Conservation (phyloP, 2,888 invertebrate genomes). For the Stenoptilia bipunctidactyla region DNA sequence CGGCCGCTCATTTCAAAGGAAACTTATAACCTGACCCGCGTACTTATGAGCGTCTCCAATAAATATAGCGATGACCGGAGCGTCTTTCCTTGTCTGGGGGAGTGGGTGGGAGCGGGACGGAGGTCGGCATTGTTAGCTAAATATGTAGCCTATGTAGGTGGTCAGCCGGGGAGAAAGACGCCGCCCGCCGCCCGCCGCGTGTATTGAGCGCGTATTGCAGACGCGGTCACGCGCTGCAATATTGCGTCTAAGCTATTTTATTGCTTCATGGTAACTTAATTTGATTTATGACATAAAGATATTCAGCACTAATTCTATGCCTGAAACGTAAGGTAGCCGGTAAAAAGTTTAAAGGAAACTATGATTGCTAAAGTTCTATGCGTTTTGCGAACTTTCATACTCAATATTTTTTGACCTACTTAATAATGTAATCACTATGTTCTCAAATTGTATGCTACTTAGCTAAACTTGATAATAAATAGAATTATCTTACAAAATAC, state of each 20-base stretch:
- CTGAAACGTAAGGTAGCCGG: too few relatives aligned
- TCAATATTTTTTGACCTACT: too few relatives aligned
- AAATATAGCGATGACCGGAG: slow-evolving; percentile 70
- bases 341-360: too few relatives aligned
- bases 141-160: slow-evolving; percentile 71
- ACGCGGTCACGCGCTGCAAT: slow-evolving; percentile 72
- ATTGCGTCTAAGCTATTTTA: slow-evolving; percentile 68
- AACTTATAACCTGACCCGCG: slow-evolving; percentile 71
- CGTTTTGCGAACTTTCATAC: too few relatives aligned
- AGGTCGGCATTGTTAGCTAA: slow-evolving; percentile 67
- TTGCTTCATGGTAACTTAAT: slow-evolving; percentile 67
- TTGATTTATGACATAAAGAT: slow-evolving; percentile 69
- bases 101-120: slow-evolving; percentile 39
- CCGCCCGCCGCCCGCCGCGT: slow-evolving; percentile 55
- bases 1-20: slow-evolving; percentile 67
- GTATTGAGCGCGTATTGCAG: slow-evolving; percentile 72
- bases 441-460: too few relatives aligned
- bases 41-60: slow-evolving; percentile 72
- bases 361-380: too few relatives aligned
- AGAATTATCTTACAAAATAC: too few relatives aligned
- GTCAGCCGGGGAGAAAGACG: slow-evolving; percentile 57
- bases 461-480: too few relatives aligned
- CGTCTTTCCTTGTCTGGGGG: slow-evolving; percentile 43
- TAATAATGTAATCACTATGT: too few relatives aligned
- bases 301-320: slow-evolving; percentile 8